Evolutionary conservation across 2,797 vertebrate genomes (phyloP), one percentile per base, ranked within the genome.

Genomic region (Crocodylus rhombifer): DNA sequence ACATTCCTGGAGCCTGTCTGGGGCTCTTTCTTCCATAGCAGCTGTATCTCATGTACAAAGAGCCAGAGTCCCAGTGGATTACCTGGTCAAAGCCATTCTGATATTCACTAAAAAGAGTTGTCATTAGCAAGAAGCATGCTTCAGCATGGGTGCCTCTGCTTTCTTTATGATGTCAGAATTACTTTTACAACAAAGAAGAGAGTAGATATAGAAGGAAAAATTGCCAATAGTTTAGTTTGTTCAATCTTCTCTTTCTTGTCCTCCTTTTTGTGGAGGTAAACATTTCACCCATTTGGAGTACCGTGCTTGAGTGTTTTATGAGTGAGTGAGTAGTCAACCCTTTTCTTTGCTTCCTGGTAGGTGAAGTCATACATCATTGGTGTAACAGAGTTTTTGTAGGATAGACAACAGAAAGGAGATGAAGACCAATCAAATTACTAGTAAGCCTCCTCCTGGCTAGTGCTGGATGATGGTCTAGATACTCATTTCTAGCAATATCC

Each of bases 341-440:
- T 56, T 12, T 85, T 91, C 5, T 87, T 90, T 90, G 73, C 11
- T 71, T 78, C 5, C 26, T 77, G 26, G 14, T 87, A 88, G 83
- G 7, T 87, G n/a, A 93, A 87, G 75, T 94, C 67, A 91, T 84
- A 64, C 13, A 60, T 91, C 42, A 51, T 42, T 84, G 33, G 55
- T 67, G 30, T 82, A 80, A 79, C 17, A 57, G 2, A 82, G 21
- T 62, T 89, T 85, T 77, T 83, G 77, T 94, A 86, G 84, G 17
- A 64, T 58, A 90, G 88, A 84, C 63, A 89, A 71, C 33, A 26
- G 30, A 90, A 82, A 51, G 67, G n/a, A 95, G 14, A 79, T 56
- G 94, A 83, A 88, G 14, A 14, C 84, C 58, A 93, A 51, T 23
- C 6, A 12, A 86, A 58, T 78, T 89, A 55, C 76, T 79, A 92